Base-by-base conservation (phyloP, 2,888 invertebrate species). In the Pelosia muscerda region DNA sequence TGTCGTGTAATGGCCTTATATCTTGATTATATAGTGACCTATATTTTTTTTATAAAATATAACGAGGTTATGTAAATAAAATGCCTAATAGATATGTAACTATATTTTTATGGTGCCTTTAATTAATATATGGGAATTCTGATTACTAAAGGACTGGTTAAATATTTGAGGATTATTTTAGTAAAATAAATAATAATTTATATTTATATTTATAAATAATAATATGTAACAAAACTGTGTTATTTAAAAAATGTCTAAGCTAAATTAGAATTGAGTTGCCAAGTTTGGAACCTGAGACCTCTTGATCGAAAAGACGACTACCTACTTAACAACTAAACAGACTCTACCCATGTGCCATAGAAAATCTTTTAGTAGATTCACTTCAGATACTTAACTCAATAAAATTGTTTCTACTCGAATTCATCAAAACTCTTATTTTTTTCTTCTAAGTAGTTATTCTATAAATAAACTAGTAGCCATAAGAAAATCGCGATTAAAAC, bases 21-120 rank as follows among this genome's bases (percentile, higher is more conserved):
- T 79, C 77, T 78, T 66, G 74, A 74, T 81, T 79, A 81, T 70
- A 65, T 71, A 15, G 1, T 68, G 77, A 77, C 80, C 74, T 67
- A 71, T 67, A 71, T 68, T 71, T 78, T 54, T 63, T 64, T 68
- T 67, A 34, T 31, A 15, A 23, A 70, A 64, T 66, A 61, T 66
- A 38, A 63, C 68, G 69, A 72, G 68, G 65, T 72, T 78, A 34
- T 68, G 61, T 73, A 71, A 75, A 75, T 78, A 75, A 34, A 38
- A 38, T 38, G 4, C 15, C 3, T 31, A 42, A n/a, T 57, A 57
- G 56, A 57, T 57, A 26, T 25, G 23, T 55, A 25, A 25, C 23
- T 55, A 28, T 28, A 8, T 26, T 26, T 57, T 19, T 26, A n/a
- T 28, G 56, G 13, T 13, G 28, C 23, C n/a, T 19, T 28, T 10